Conservation (phyloP, 35 echinoderm and acorn worm species). For the Acanthaster planci region DNA sequence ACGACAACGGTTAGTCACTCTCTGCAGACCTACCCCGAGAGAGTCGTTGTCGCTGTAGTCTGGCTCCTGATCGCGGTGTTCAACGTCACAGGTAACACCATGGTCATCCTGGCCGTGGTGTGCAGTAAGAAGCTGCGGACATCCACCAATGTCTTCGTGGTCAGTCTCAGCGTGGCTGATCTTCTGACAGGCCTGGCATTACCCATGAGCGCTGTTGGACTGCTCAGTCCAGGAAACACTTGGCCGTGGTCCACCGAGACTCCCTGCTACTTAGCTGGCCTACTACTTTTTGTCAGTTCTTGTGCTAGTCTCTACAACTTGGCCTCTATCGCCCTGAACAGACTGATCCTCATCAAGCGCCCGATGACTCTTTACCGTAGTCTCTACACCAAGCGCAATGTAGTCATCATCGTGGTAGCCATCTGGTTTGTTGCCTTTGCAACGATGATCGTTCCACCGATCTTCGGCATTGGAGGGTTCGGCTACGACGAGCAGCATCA, state of each 20-base stretch:
- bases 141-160: slow-evolving; percentile 67
- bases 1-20: not conserved
- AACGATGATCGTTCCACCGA: not conserved
- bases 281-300: slow-evolving; percentile 39
- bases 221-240: slow-evolving; percentile 12
- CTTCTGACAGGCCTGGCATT: too few species aligned
- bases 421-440: slow-evolving; percentile 56
- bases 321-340: slow-evolving; percentile 51
- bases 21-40: not conserved
- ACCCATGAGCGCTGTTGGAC: slow-evolving; percentile 59
- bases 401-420: slow-evolving; percentile 33
- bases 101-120: slow-evolving; percentile 65
- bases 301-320: slow-evolving; percentile 70
- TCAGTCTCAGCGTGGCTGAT: too few species aligned
- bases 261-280: slow-evolving; percentile 50
- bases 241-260: slow-evolving; percentile 48
- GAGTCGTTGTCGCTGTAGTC: slow-evolving; percentile 37
- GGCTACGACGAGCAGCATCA: slow-evolving; percentile 54
- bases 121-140: slow-evolving; percentile 62
- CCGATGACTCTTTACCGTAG: slow-evolving; percentile 31
- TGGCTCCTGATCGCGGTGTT: slow-evolving; percentile 52
- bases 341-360: slow-evolving; percentile 57
- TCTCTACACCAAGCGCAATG: slow-evolving; percentile 44
- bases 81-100: slow-evolving; percentile 49
- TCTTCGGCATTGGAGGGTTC: slow-evolving; percentile 44